Conservation (phyloP, 1,140 invertebrate genomes). For the Diorhabda carinulata region DNA sequence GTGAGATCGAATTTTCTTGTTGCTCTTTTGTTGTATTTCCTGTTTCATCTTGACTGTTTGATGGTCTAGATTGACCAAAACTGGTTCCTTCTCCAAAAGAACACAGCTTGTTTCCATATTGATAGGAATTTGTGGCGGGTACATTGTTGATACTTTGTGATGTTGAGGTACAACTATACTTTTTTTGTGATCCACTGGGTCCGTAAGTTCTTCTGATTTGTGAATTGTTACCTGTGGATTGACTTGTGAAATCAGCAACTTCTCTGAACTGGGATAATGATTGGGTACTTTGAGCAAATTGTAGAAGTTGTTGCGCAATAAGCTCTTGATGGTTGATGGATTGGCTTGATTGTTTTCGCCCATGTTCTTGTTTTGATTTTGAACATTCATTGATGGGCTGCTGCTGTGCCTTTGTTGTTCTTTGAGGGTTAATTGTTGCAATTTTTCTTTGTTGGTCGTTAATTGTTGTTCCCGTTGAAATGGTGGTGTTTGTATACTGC, state of each 20-base stretch:
- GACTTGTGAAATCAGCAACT: background rate
- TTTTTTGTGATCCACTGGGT: background rate
- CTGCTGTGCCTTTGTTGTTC: background rate
- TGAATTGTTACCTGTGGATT: background rate
- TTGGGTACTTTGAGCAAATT: constrained; percentile 12
- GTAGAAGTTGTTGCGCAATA: constrained; percentile 10
- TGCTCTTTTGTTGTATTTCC: too few species aligned
- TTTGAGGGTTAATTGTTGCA: background rate
- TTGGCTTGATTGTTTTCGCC: background rate
- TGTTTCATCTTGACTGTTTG: too few species aligned
- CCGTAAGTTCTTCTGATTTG: background rate
- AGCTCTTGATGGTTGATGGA: background rate
- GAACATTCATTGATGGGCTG: background rate
- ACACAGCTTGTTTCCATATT: background rate
- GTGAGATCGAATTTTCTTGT: background rate
- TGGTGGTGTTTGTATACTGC: background rate
- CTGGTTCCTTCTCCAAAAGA: background rate
- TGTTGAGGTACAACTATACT: background rate
- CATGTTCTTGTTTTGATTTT: background rate
- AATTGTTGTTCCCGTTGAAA: background rate
- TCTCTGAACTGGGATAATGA: constrained; percentile 8
- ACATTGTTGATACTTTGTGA: too few species aligned
- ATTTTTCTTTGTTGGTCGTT: background rate
- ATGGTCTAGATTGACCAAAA: too few species aligned
- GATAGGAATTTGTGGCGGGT: too few species aligned